Evolutionary conservation across 2,888 invertebrate species (phyloP).

Genomic region (Blastobasis adustella): DNA sequence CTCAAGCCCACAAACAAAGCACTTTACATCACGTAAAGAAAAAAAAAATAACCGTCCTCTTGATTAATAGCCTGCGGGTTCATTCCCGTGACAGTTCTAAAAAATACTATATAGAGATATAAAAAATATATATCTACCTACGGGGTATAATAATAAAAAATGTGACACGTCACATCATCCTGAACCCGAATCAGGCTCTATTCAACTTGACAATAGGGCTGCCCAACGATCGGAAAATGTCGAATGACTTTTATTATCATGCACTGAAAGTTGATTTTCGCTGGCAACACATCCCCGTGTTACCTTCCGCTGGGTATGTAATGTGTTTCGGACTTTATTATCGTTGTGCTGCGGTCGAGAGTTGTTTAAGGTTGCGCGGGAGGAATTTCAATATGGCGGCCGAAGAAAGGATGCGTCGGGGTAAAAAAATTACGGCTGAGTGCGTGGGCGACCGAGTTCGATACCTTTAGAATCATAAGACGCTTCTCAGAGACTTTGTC

Average conservation of each 20-base stretch:
- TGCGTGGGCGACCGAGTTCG: slow-evolving; percentile 55
- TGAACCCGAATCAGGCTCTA: slow-evolving; percentile 52
- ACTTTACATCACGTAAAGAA: no score
- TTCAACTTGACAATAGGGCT: slow-evolving; percentile 43
- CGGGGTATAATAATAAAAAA: slow-evolving; percentile 21
- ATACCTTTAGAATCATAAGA: slow-evolving; percentile 31
- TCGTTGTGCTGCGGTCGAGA: slow-evolving; percentile 30
- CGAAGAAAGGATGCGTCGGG: slow-evolving; percentile 53
- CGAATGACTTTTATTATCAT: slow-evolving; percentile 36
- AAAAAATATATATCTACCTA: not conserved
- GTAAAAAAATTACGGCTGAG: slow-evolving; percentile 58
- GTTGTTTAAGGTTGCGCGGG: slow-evolving; percentile 27
- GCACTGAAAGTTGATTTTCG: slow-evolving; percentile 38
- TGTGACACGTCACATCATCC: slow-evolving; percentile 48
- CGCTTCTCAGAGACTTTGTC: slow-evolving; percentile 18
- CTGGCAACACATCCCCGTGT: slow-evolving; percentile 7
- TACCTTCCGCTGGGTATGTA: slow-evolving; percentile 8
- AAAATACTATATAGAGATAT: slow-evolving; percentile 7
- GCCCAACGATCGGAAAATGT: slow-evolving; percentile 30
- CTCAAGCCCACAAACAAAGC: no score
- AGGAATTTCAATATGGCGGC: slow-evolving; percentile 59
- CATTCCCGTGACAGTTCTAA: slow-evolving; percentile 39
- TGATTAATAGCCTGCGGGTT: slow-evolving; percentile 51
- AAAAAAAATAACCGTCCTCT: slow-evolving; percentile 12
- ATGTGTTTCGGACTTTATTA: slow-evolving; percentile 28